These are phyloP conservation scores for Cephus runcator DNA, from an alignment of 2,888 invertebrate genomes.

Conservation along the genomic window DNA sequence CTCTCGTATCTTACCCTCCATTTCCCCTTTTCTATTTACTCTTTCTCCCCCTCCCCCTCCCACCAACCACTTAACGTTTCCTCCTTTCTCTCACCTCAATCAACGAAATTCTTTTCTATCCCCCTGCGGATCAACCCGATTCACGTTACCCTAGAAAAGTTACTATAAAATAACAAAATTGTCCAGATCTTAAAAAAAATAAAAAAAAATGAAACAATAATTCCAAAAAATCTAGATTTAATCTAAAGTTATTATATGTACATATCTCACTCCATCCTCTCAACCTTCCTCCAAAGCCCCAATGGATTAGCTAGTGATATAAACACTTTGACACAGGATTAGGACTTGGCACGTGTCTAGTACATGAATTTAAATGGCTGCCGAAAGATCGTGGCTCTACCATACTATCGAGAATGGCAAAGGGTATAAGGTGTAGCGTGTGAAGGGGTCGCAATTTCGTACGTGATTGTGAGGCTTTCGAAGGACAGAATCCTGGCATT, in stretches of 20 bases:
- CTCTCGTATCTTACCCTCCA: not conserved
- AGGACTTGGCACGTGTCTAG: not conserved
- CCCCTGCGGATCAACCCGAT: no score
- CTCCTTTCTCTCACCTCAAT: not conserved
- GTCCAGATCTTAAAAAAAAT: no score
- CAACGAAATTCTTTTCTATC: not conserved
- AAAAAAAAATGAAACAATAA: not conserved
- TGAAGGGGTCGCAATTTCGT: not conserved
- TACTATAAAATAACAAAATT: not conserved
- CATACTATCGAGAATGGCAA: not conserved
- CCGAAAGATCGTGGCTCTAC: not conserved
- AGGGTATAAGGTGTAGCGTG: not conserved
- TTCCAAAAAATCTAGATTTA: no score
- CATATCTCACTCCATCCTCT: no score
- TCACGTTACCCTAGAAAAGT: no score
- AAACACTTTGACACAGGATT: not conserved
- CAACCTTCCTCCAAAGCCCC: not conserved
- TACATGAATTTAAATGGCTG: not conserved
- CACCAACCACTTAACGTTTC: not conserved
- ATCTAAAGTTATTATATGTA: no score
- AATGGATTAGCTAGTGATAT: not conserved
- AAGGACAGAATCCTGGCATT: slow-evolving; percentile 19
- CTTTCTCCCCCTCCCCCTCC: not conserved
- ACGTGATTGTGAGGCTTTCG: not conserved
- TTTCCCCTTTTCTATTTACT: not conserved